Evolutionary conservation across 2,797 vertebrate genomes (phyloP).

Genomic region (Cossypha dichroa): DNA sequence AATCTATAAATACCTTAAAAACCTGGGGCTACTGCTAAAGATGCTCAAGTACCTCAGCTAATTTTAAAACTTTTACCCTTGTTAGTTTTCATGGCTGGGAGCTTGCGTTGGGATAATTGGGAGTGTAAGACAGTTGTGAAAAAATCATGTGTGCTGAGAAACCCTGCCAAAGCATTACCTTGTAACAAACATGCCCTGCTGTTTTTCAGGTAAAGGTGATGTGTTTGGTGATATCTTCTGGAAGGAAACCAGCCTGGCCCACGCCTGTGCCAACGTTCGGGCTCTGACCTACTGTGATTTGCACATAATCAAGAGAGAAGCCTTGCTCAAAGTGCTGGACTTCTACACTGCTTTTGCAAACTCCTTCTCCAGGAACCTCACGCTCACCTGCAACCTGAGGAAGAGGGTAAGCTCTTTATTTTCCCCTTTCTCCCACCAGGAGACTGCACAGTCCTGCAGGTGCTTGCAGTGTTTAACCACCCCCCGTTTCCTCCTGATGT

Average conservation of each 20-base stretch:
- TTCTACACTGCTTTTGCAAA: slow-evolving; percentile 96
- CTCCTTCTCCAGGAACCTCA: slow-evolving; percentile 95
- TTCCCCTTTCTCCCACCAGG: neutral
- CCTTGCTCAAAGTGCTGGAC: slow-evolving; percentile 93
- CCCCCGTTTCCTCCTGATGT: neutral
- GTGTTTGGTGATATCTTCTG: slow-evolving; percentile 97
- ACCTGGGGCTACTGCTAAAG: neutral
- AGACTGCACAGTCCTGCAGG: neutral
- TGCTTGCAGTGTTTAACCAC: neutral
- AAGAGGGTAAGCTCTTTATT: slow-evolving; percentile 84
- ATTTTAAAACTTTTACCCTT: neutral
- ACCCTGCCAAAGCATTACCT: neutral
- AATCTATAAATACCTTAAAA: slow-evolving; percentile 6
- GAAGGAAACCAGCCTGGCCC: slow-evolving; percentile 93
- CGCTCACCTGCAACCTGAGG: slow-evolving; percentile 94
- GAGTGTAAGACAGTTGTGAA: neutral
- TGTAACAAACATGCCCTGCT: neutral
- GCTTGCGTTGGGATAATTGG: neutral
- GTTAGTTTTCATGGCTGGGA: neutral
- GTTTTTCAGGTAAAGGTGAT: slow-evolving; percentile 91
- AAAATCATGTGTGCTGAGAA: neutral
- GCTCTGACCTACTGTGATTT: slow-evolving; percentile 96
- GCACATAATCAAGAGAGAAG: slow-evolving; percentile 93
- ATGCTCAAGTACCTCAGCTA: neutral
- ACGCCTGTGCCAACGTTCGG: slow-evolving; percentile 91